Base-by-base conservation (phyloP, 2,888 invertebrate species). In the Myopa testacea region DNA sequence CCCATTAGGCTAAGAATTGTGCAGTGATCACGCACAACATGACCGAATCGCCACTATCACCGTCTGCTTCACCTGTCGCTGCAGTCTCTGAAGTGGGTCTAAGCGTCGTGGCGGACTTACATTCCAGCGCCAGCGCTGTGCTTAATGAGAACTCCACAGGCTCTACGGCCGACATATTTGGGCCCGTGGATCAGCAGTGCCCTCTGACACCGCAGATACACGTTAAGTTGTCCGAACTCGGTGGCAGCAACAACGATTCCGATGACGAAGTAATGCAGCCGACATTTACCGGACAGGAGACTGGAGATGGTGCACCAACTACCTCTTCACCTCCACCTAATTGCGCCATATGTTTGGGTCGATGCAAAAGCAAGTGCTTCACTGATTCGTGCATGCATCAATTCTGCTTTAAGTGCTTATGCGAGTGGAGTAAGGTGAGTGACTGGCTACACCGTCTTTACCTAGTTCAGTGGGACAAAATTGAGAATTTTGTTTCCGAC, bases 341-440 rank as follows among this genome's bases (percentile, higher is more conserved):
- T 87, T 98, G 98, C 91, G 95, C 97, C 71, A 98, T 98, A 86
- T 98, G 98, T 85, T 92, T 98, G 78, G 95, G 96, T 38, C 93
- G 93, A 81, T 93, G 96, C 84, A 92, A 93, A 78, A 96, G 98
- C 87, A 96, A 95, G 86, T 97, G 96, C 50, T 96, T 96, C 87
- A 96, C 97, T 0, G 95, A 98, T 87, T 95, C 95, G 70, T 98
- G 98, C 87, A 92, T 95, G 87, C 98, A 98, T 89, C 94, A 95
- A 87, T 98, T 98, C 88, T 98, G 98, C 88, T 98, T 97, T 87
- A 94, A 93, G 82, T 98, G 98, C 87, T 91, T 98, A 45, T 90
- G 96, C 79, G 95, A 96, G 86, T 98, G 98, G 98, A 97, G 97
- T 77, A 97, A 96, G 91, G 94, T 94, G 87, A 78, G 83, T 78